These are phyloP conservation scores for Tachycineta bicolor DNA, from an alignment of 2,113 vertebrate species.

Conservation along the genomic window DNA sequence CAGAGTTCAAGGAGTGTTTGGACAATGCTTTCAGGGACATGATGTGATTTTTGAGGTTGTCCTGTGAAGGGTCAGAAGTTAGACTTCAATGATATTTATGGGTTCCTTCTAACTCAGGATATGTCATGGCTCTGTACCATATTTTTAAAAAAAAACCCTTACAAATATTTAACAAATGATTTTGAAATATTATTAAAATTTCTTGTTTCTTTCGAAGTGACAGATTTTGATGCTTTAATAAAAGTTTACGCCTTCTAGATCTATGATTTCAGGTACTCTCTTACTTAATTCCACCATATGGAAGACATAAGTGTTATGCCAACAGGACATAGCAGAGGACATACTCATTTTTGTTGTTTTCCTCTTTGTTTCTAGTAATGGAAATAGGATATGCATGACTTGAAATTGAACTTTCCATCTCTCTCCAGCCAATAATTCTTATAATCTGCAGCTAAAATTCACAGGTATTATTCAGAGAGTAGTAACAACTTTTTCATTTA, in stretches of 20 bases:
- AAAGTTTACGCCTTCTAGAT: not conserved
- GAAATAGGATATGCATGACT: not conserved
- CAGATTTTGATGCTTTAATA: not conserved
- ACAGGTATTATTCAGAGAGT: not conserved
- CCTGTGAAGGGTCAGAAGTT: not conserved
- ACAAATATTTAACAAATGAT: not conserved
- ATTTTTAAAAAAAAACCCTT: accelerated
- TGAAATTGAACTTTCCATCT: not conserved
- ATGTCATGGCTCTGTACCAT: accelerated
- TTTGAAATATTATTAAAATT: not conserved
- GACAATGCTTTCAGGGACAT: not conserved
- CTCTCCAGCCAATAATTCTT: not conserved
- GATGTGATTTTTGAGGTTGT: not conserved
- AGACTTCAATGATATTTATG: not conserved
- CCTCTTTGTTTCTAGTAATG: not conserved
- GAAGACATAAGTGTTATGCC: not conserved
- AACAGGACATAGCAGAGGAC: not conserved
- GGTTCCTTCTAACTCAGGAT: not conserved
- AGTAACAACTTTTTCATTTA: not conserved
- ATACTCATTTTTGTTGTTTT: not conserved
- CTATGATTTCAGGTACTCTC: not conserved
- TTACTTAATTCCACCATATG: not conserved
- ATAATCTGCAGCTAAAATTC: not conserved
- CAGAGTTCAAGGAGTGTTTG: not conserved
- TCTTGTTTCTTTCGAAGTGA: not conserved